Base-by-base conservation (phyloP, 2,113 vertebrate species). In the Tragulus kanchil region DNA sequence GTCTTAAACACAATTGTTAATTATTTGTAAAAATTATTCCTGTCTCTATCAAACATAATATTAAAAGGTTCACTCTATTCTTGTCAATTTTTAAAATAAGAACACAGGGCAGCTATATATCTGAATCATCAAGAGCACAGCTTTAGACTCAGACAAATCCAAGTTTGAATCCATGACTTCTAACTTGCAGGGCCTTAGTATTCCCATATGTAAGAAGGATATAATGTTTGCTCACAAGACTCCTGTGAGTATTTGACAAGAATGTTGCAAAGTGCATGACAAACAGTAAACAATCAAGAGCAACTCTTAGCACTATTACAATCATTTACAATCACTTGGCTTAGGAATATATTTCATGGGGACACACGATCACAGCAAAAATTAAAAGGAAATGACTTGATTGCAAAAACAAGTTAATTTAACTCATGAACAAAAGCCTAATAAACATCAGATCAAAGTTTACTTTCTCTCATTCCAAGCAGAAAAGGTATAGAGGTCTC, bases 11-110 rank as follows among this genome's bases (percentile, higher is more conserved):
- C 17, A 56, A 3, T 45, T 54, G 7, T 45, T 84, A 69, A 45
- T 85, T 48, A 85, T 54, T 61, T 79, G 8, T 61, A 61, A 92
- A 62, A 91, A 64, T 58, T 75, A 36, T 36, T 28, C 6, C 42
- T 21, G 8, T 73, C 6, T 87, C 15, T 54, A 11, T 54, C 25
- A 94, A 85, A 83, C 11, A 67, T 64, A 69, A 14, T 59, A 28
- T 23, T 82, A 26, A 85, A 85, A 61, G 13, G 7, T 56, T 77
- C 94, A 10, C 25, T 96, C 3, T 19, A 62, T 67, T 75, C 56
- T 85, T n/a, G 15, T 78, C 23, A 94, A 45, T 93, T 85, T 75
- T 87, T 58, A 56, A 73, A 92, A 93, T 67, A 25, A 13, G 16
- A 84, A 65, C 0, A 16, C 54, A 61, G 8, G 10, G 4, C 45